phyloP scores from a whole-genome alignment of 2,888 invertebrate species.

The Imbricaverruca yamaguchii region DNA sequence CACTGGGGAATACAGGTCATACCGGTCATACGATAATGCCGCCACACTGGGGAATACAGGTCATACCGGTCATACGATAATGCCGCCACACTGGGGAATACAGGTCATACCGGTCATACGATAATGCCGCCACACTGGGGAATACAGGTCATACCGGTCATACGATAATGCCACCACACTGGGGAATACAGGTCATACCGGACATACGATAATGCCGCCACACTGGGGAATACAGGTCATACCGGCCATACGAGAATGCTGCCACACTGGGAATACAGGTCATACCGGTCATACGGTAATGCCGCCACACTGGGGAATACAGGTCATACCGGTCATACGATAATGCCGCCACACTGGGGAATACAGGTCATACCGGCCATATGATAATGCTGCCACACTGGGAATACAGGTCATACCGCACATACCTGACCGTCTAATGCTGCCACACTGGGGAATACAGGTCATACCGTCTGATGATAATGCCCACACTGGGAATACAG shows the following conservation, averaged over 20 bases:
- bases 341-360: conserved; percentile 65
- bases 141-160: conserved; percentile 64
- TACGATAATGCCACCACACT: conserved; percentile 77
- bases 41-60: conserved; percentile 55
- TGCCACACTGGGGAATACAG: conserved; percentile 55
- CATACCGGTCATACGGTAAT: neutral
- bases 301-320: no score
- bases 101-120: no score
- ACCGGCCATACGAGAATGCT: conserved; percentile 80
- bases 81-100: conserved; percentile 39
- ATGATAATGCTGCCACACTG: no score
- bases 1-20: conserved; percentile 56
- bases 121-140: no score
- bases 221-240: no score
- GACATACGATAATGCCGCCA: conserved; percentile 80
- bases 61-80: conserved; percentile 62
- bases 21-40: conserved; percentile 78
- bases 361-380: conserved; percentile 49
- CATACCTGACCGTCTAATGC: conserved; percentile 72
- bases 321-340: conserved; percentile 76
- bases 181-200: conserved; percentile 39
- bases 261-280: conserved; percentile 53
- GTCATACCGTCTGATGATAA: neutral
- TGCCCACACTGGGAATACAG: no score
- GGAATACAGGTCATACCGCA: no score